Percentiles rank a stretch among this genome's conserved stretches.
phyloP scores from a whole-genome alignment of 2,113 vertebrate species.

The Saccopteryx bilineata region DNA sequence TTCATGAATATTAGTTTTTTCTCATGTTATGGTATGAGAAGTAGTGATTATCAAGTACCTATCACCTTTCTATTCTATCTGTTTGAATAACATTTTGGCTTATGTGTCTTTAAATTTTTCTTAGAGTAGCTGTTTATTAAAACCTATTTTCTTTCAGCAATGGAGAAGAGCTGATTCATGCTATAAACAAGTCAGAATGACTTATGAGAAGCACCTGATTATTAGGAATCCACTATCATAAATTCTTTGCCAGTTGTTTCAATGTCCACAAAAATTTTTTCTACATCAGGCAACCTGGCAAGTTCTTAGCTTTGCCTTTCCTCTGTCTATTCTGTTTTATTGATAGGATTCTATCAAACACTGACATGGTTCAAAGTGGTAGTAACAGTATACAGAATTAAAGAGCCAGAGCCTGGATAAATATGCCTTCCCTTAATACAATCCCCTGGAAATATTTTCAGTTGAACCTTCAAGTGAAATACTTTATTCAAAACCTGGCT shows the following conservation, averaged over 20 bases:
- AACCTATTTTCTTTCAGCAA: not conserved
- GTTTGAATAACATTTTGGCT: not conserved
- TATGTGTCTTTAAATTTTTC: not conserved
- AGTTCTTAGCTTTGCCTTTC: not conserved
- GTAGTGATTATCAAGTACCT: not conserved
- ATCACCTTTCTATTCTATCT: not conserved
- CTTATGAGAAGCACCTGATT: not conserved
- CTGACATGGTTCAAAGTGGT: not conserved
- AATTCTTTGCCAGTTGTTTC: not conserved
- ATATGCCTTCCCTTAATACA: not conserved
- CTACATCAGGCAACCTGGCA: not conserved
- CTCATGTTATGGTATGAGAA: not conserved
- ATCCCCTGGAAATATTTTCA: not conserved
- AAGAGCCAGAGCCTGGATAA: not conserved
- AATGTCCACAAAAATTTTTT: not conserved
- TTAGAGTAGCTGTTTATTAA: conserved; percentile 27
- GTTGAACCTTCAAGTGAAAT: not conserved
- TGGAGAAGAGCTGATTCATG: not conserved
- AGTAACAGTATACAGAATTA: not conserved
- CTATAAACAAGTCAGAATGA: not conserved
- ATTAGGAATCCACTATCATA: not conserved
- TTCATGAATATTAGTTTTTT: not conserved
- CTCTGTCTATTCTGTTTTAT: not conserved
- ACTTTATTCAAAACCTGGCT: not conserved
- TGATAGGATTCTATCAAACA: not conserved